These are phyloP conservation scores for Ormyrus thymus DNA, from an alignment of 2,888 invertebrate genomes.

Conservation along the genomic window DNA sequence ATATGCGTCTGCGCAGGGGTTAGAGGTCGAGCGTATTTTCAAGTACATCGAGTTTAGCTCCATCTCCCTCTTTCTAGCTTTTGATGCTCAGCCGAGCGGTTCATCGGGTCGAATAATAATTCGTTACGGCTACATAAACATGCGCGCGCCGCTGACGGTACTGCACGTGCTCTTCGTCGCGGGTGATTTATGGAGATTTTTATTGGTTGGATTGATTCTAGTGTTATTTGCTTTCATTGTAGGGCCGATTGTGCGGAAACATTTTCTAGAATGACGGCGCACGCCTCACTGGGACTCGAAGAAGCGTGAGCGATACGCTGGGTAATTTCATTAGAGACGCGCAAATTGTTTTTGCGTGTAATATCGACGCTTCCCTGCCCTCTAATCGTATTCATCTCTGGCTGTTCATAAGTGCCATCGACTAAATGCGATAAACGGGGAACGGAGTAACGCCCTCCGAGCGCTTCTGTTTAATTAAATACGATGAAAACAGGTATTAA, in stretches of 20 bases:
- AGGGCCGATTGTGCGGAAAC: constrained; percentile 34
- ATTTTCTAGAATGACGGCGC: constrained; percentile 22
- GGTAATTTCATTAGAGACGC: constrained; percentile 34
- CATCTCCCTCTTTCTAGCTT: constrained; percentile 16
- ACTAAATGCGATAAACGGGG: no score
- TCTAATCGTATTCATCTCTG: constrained; percentile 14
- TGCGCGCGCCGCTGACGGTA: background rate
- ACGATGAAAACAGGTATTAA: no score
- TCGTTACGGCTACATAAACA: constrained; percentile 50
- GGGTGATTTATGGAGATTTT: constrained; percentile 52
- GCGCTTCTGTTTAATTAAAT: no score
- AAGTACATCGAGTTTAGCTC: constrained; percentile 11
- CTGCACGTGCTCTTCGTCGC: constrained; percentile 21
- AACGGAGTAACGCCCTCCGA: no score
- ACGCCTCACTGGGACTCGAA: background rate
- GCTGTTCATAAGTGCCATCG: background rate
- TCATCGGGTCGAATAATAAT: constrained; percentile 52
- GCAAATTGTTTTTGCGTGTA: constrained; percentile 26
- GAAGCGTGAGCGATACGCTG: constrained; percentile 29
- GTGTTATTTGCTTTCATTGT: constrained; percentile 38
- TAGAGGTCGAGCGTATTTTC: constrained; percentile 34
- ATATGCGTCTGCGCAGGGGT: background rate
- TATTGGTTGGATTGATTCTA: constrained; percentile 46
- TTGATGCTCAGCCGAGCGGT: constrained; percentile 26
- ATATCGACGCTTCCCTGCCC: background rate